Evolutionary conservation across 1,140 invertebrate species (phyloP).

Genomic region (Aculops lycopersici): DNA sequence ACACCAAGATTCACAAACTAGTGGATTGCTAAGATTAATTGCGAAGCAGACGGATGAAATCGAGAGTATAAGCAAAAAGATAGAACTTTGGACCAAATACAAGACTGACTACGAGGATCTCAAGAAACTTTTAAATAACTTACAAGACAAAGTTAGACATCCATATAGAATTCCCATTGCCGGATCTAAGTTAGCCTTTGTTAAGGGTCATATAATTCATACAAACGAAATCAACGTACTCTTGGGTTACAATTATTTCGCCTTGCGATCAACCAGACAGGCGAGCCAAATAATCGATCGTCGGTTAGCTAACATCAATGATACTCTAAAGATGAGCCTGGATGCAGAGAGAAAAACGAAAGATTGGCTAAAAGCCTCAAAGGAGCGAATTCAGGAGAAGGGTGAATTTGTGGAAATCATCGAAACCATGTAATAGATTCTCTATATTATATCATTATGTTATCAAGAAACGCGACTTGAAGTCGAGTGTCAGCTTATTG

Average conservation of each 20-base stretch:
- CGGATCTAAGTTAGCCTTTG: slow-evolving; percentile 21
- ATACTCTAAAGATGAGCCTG: slow-evolving; percentile 16
- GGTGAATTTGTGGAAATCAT: background rate
- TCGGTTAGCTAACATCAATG: slow-evolving; percentile 19
- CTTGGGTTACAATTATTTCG: slow-evolving; percentile 34
- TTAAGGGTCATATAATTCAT: slow-evolving; percentile 30
- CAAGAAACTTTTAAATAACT: background rate
- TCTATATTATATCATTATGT: too few relatives aligned
- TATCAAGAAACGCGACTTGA: too few relatives aligned
- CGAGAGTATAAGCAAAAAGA: background rate
- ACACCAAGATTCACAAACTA: background rate
- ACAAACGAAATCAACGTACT: slow-evolving; percentile 34
- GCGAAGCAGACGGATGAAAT: background rate
- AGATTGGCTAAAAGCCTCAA: background rate
- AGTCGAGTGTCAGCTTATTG: too few relatives aligned
- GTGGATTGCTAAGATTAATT: background rate
- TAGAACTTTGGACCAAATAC: background rate
- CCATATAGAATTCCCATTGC: background rate
- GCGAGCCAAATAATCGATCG: slow-evolving; percentile 26
- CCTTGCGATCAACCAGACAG: slow-evolving; percentile 27
- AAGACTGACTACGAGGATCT: background rate
- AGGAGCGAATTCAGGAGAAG: background rate
- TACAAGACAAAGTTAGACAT: background rate
- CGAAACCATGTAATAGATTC: background rate
- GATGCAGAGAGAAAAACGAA: background rate